phyloP scores from a whole-genome alignment of 1,140 invertebrate species.

The Monochamus saltuarius region DNA sequence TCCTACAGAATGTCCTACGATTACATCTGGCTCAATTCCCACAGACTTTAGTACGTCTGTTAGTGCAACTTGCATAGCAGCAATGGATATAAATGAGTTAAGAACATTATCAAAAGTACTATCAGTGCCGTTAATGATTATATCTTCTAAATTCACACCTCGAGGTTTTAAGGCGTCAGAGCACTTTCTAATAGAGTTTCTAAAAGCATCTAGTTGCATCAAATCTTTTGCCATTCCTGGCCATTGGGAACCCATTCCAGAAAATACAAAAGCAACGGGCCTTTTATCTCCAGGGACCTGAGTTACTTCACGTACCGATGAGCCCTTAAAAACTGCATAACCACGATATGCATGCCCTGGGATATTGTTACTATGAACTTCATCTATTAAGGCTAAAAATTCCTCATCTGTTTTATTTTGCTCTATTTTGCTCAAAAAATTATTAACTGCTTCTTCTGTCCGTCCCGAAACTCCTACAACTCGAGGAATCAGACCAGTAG shows the following conservation, averaged over 20 bases:
- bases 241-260: slow-evolving; percentile 98
- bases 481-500: slow-evolving; percentile 61
- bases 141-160: slow-evolving; percentile 77
- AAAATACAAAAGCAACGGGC: slow-evolving; percentile 92
- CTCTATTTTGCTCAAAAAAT: slow-evolving; percentile 66
- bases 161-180: slow-evolving; percentile 74
- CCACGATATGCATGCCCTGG: slow-evolving; percentile 74
- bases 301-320: slow-evolving; percentile 30
- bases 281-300: slow-evolving; percentile 59
- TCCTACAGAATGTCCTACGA: slow-evolving; percentile 94
- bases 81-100: slow-evolving; percentile 90
- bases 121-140: slow-evolving; percentile 76
- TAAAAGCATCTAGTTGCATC: slow-evolving; percentile 79
- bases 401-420: slow-evolving; percentile 68
- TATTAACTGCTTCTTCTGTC: slow-evolving; percentile 76
- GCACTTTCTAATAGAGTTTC: slow-evolving; percentile 72
- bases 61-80: slow-evolving; percentile 91
- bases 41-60: slow-evolving; percentile 80
- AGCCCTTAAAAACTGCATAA: slow-evolving; percentile 67
- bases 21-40: slow-evolving; percentile 85
- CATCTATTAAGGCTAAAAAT: slow-evolving; percentile 74
- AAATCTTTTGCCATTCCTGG: slow-evolving; percentile 87
- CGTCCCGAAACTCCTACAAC: slow-evolving; percentile 80
- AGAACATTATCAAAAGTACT: slow-evolving; percentile 79
- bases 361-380: slow-evolving; percentile 69